Evolutionary conservation across 2,113 vertebrate genomes (phyloP), one percentile per base, ranked within the genome.

Genomic region (Psilopogon haemacephalus): DNA sequence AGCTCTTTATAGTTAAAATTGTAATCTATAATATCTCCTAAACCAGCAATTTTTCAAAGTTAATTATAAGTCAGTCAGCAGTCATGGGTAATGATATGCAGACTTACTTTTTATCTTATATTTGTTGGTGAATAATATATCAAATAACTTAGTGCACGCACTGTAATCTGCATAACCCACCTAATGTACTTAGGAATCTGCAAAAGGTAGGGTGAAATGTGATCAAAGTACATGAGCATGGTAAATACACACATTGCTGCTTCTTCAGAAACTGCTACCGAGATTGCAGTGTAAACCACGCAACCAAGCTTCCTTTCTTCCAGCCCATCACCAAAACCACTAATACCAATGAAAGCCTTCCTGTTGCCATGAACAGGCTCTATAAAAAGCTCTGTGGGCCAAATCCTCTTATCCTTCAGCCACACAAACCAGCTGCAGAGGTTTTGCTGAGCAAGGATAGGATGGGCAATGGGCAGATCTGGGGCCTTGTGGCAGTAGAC

Each of bases 41-140:
- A 90, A 86, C 72, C 88, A 95, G 80, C 73, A 92, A 93, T 95
- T 97, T 88, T 92, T 95, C 93, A 94, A 95, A 96, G 91, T 96
- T 96, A 96, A 96, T 97, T 95, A 94, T 93, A 89, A 96, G 89
- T 94, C 90, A 96, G 87, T 91, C 81, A 94, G 86, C 80, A 91
- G 71, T 96, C 90, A 77, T 83, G 76, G 60, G 81, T 96, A 95
- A 81, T 93, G 94, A 90, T 73, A 78, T 64, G 65, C 82, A 94
- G 90, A 63, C 35, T 85, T 95, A 68, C 58, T 56, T 92, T 95
- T 96, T 93, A 86, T 94, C 56, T 89, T 92, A 52, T 92, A 76
- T 88, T 93, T 87, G 67, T 82, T 95, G 94, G 77, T 68, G 95
- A 95, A 93, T 76, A 93, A 79, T 86, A 70, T 55, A 94, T 94